These are phyloP conservation scores for Tetrapedia diversipes DNA, from an alignment of 2,888 invertebrate species.

Conservation along the genomic window DNA sequence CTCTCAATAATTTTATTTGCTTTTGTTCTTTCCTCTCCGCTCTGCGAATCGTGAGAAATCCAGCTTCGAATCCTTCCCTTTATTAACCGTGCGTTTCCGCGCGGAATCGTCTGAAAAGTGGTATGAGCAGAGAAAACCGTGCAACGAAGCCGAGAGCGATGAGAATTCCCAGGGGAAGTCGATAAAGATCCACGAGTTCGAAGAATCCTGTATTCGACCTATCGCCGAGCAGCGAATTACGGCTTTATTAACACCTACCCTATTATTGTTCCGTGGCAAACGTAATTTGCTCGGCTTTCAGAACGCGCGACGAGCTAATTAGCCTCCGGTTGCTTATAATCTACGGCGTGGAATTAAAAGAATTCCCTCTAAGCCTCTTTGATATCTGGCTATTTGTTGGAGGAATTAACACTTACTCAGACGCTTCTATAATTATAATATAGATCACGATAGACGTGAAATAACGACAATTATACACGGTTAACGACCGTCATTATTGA, in stretches of 20 bases:
- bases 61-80: constrained; percentile 33
- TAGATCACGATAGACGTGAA: neutral
- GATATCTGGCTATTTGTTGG: constrained; percentile 28
- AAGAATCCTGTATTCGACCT: constrained; percentile 15
- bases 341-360: constrained; percentile 27
- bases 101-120: constrained; percentile 30
- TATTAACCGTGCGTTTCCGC: constrained; percentile 42
- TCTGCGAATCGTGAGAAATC: constrained; percentile 56
- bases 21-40: constrained; percentile 31
- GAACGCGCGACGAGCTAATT: constrained; percentile 29
- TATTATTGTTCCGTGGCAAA: constrained; percentile 26
- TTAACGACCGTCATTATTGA: too few relatives aligned
- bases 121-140: neutral
- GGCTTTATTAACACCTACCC: constrained; percentile 37
- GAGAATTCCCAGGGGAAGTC: constrained; percentile 28
- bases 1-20: too few relatives aligned
- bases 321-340: constrained; percentile 22
- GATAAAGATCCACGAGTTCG: constrained; percentile 28
- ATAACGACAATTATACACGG: neutral
- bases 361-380: constrained; percentile 28
- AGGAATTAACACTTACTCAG: constrained; percentile 19
- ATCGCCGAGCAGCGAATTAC: constrained; percentile 26
- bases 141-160: neutral
- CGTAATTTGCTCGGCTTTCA: constrained; percentile 42
- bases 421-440: constrained; percentile 3